Conservation (phyloP, 2,113 vertebrate species). For the Oreochromis niloticus region DNA sequence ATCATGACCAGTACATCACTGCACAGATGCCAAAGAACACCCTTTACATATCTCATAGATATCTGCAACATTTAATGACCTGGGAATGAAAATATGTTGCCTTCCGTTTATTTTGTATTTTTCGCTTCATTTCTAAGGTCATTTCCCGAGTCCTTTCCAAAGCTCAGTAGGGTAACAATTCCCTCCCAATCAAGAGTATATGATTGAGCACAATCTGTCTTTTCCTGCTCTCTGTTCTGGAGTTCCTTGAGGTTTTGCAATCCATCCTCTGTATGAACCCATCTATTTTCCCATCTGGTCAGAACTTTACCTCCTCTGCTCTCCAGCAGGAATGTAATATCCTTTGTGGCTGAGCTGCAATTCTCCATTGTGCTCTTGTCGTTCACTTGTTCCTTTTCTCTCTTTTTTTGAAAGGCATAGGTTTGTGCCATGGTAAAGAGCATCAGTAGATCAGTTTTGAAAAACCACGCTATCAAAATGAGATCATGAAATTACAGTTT, state of each 20-base stretch:
- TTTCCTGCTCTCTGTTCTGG: neutral
- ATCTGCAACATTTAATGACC: neutral
- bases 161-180: neutral
- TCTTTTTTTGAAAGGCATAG: neutral
- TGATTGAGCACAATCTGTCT: neutral
- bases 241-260: neutral
- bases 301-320: neutral
- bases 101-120: neutral
- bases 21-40: neutral
- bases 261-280: neutral
- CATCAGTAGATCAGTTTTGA: neutral
- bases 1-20: neutral
- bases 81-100: neutral
- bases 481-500: neutral
- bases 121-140: neutral
- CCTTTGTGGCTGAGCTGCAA: neutral
- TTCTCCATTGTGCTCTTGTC: neutral
- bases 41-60: neutral
- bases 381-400: neutral
- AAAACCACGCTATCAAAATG: neutral
- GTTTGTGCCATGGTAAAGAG: neutral
- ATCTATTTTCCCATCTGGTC: slow-evolving; percentile 12
- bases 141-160: neutral
- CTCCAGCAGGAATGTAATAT: neutral
- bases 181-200: slow-evolving; percentile 1